These are phyloP conservation scores for Syndactyla subalaris DNA, from an alignment of 2,797 vertebrate genomes.

Conservation along the genomic window DNA sequence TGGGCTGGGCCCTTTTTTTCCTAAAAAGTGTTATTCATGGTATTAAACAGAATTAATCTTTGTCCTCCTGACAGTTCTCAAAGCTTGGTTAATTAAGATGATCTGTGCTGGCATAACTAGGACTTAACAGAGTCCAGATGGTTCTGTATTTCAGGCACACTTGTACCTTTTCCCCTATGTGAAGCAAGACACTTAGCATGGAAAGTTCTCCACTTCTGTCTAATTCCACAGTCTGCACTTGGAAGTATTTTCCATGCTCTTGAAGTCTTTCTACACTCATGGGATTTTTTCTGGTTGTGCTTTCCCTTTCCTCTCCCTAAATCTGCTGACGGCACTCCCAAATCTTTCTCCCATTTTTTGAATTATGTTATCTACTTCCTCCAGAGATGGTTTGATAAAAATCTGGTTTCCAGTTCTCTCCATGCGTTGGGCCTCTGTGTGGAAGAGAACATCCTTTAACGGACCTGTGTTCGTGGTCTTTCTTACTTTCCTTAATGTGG, in stretches of 20 bases:
- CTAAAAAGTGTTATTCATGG: not conserved
- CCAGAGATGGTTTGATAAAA: conserved; percentile 58
- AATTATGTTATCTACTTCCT: conserved; percentile 60
- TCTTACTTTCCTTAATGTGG: not conserved
- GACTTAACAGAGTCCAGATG: conserved; percentile 25
- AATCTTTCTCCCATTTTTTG: conserved; percentile 52
- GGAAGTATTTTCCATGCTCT: conserved; percentile 16
- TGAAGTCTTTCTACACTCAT: not conserved
- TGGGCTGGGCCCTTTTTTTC: not conserved
- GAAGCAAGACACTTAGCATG: conserved; percentile 14
- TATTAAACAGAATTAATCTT: conserved; percentile 5
- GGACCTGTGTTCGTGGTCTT: not conserved
- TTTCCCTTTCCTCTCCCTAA: conserved; percentile 53
- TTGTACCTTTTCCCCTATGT: not conserved
- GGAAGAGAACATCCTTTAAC: not conserved
- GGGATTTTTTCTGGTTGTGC: not conserved
- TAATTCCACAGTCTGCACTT: not conserved
- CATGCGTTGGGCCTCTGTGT: not conserved
- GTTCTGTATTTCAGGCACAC: conserved; percentile 42
- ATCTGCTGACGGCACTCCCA: conserved; percentile 41
- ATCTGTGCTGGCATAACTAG: not conserved
- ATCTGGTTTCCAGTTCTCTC: conserved; percentile 52
- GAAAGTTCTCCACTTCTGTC: conserved; percentile 38
- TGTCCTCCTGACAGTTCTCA: conserved; percentile 1
- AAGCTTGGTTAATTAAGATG: conserved; percentile 3